Conservation (phyloP, 2,888 invertebrate genomes). For the Carcina quercana region DNA sequence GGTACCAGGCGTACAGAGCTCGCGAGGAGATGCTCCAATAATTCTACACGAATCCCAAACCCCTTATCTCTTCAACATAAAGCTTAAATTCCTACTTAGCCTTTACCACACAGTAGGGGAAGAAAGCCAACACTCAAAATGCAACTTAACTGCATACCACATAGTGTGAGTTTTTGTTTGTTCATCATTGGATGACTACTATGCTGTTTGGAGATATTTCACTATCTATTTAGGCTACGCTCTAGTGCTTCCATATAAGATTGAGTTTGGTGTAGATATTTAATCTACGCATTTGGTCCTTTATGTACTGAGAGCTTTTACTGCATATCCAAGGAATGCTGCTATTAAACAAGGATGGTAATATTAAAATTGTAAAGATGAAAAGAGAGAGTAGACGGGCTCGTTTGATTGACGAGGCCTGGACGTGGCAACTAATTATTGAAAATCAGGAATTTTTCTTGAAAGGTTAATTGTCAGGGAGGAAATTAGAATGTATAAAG, state of each 20-base stretch:
- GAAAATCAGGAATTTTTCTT: conserved; percentile 19
- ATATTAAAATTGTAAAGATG: conserved; percentile 1
- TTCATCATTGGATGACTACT: not conserved
- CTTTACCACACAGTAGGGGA: not conserved
- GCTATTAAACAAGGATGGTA: conserved; percentile 20
- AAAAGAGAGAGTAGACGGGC: conserved; percentile 17
- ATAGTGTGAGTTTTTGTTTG: conserved; percentile 14
- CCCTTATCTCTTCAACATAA: no score
- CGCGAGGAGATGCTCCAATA: conserved; percentile 21
- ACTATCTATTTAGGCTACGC: no score
- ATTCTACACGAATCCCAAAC: no score
- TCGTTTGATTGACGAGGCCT: conserved; percentile 24
- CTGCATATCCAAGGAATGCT: conserved; percentile 21
- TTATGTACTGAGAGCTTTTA: conserved; percentile 9
- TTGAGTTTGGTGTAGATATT: no score
- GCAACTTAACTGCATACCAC: conserved; percentile 8
- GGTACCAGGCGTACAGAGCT: conserved; percentile 43
- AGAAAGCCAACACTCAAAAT: conserved; percentile 5
- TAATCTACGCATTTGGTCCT: not conserved
- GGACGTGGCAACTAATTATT: conserved; percentile 28
- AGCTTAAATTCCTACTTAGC: not conserved
- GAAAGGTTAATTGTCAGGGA: conserved; percentile 7
- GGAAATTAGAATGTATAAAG: conserved; percentile 1
- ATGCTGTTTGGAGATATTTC: no score
- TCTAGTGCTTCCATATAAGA: no score